These are phyloP conservation scores for Chionoecetes opilio DNA, from an alignment of 1,140 invertebrate species.

Conservation along the genomic window DNA sequence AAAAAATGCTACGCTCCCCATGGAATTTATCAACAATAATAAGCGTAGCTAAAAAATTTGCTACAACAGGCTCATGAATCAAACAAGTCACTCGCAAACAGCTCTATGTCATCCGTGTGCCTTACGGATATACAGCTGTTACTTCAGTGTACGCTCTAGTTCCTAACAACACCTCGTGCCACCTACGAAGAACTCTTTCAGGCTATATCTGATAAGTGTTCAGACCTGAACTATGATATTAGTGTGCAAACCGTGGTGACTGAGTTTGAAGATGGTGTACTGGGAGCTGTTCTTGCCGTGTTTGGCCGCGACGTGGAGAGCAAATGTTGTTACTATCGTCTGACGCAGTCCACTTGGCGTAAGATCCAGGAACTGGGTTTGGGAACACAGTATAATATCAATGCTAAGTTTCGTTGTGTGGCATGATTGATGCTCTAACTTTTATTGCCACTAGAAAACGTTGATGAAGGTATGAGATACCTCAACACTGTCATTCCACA, in stretches of 20 bases:
- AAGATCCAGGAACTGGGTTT: slow-evolving; percentile 62
- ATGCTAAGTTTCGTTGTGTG: slow-evolving; percentile 40
- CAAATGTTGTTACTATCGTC: slow-evolving; percentile 53
- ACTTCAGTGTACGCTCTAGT: slow-evolving; percentile 75
- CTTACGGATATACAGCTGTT: slow-evolving; percentile 74
- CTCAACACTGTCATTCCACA: slow-evolving; percentile 57
- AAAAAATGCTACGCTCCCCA: too few species aligned
- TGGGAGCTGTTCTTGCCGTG: slow-evolving; percentile 41
- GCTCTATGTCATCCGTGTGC: slow-evolving; percentile 75
- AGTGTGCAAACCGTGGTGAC: slow-evolving; percentile 41
- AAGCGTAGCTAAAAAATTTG: too few species aligned
- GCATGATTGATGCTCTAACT: slow-evolving; percentile 34
- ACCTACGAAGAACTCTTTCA: slow-evolving; percentile 69
- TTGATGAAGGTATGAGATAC: slow-evolving; percentile 33
- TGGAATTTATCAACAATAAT: too few species aligned
- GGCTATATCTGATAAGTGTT: not conserved
- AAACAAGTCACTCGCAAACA: too few species aligned
- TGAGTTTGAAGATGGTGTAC: slow-evolving; percentile 51
- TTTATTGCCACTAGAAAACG: slow-evolving; percentile 56
- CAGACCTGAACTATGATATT: slow-evolving; percentile 1
- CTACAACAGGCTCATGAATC: too few species aligned
- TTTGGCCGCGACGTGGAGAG: not conserved
- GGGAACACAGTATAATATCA: slow-evolving; percentile 40
- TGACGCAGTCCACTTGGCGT: slow-evolving; percentile 28
- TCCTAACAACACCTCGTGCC: slow-evolving; percentile 79